phyloP scores from a whole-genome alignment of 1,140 invertebrate genomes.

The Cotesia chilonis region DNA sequence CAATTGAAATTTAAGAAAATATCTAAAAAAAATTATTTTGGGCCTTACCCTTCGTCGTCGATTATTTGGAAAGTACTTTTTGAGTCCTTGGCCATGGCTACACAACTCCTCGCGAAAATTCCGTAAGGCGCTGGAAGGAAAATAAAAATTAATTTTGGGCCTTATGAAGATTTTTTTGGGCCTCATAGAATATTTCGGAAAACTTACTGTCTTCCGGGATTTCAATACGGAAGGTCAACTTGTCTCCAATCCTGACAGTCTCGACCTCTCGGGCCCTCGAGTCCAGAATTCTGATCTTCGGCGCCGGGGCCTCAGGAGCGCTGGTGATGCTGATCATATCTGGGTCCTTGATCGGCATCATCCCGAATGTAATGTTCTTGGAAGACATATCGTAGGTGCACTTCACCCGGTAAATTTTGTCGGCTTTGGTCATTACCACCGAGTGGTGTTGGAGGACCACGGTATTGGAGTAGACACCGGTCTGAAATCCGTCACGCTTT shows the following conservation, averaged over 20 bases:
- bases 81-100: constrained; percentile 96
- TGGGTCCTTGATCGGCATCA: constrained; percentile 95
- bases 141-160: constrained; percentile 44
- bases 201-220: constrained; percentile 93
- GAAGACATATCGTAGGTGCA: constrained; percentile 97
- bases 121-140: constrained; percentile 85
- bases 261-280: constrained; percentile 86
- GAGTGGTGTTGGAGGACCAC: constrained; percentile 95
- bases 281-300: constrained; percentile 91
- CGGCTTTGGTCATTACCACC: constrained; percentile 95
- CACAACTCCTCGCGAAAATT: constrained; percentile 93
- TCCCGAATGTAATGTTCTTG: constrained; percentile 95
- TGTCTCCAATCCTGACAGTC: constrained; percentile 93
- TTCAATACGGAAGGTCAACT: constrained; percentile 93
- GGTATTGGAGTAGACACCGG: constrained; percentile 92
- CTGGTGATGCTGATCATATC: constrained; percentile 96
- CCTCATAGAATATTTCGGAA: neutral
- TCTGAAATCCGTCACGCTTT: constrained; percentile 71
- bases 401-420: constrained; percentile 96
- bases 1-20: neutral
- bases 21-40: constrained; percentile 1
- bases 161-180: no score
- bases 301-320: constrained; percentile 91
- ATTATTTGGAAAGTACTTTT: constrained; percentile 96
- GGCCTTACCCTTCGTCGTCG: constrained; percentile 86